These are phyloP conservation scores for Gryllus bimaculatus DNA, from an alignment of 1,140 invertebrate species.

Conservation along the genomic window DNA sequence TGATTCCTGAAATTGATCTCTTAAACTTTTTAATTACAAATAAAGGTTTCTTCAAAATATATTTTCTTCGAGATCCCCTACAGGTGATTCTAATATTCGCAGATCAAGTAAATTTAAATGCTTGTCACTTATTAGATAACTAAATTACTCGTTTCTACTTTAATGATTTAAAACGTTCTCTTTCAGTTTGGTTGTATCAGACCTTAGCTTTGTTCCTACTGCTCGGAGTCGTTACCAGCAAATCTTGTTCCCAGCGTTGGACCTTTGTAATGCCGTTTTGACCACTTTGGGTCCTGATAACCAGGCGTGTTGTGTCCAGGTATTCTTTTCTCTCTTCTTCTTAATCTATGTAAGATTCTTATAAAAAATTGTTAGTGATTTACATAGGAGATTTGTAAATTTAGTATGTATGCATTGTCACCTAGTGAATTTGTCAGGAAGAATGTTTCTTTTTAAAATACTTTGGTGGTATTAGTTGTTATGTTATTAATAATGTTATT, in stretches of 20 bases:
- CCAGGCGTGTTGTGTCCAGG: slow-evolving; percentile 64
- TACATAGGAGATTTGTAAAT: too few species aligned
- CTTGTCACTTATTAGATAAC: too few species aligned
- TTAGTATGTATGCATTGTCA: too few species aligned
- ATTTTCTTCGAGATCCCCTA: too few species aligned
- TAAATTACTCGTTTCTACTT: not conserved
- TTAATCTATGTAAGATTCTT: not conserved
- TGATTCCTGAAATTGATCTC: too few species aligned
- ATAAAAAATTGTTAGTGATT: not conserved
- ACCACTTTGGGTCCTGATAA: slow-evolving; percentile 74
- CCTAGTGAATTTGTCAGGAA: too few species aligned
- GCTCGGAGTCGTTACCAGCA: slow-evolving; percentile 62
- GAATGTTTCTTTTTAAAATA: too few species aligned
- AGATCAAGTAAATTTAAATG: too few species aligned
- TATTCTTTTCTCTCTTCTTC: slow-evolving; percentile 19
- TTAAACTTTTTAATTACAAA: not conserved
- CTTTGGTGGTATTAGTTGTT: too few species aligned
- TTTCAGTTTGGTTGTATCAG: slow-evolving; percentile 16
- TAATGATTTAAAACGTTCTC: not conserved
- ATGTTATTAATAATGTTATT: too few species aligned
- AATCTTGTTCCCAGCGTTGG: slow-evolving; percentile 66
- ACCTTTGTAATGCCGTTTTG: slow-evolving; percentile 69
- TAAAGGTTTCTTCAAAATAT: not conserved
- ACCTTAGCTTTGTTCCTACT: slow-evolving; percentile 45
- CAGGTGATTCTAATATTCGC: too few species aligned